A percentile compares a stretch with the other conserved stretches of the same genome.
Conservation (phyloP, 2,113 vertebrate genomes). For the Pycnonotus jocosus region DNA sequence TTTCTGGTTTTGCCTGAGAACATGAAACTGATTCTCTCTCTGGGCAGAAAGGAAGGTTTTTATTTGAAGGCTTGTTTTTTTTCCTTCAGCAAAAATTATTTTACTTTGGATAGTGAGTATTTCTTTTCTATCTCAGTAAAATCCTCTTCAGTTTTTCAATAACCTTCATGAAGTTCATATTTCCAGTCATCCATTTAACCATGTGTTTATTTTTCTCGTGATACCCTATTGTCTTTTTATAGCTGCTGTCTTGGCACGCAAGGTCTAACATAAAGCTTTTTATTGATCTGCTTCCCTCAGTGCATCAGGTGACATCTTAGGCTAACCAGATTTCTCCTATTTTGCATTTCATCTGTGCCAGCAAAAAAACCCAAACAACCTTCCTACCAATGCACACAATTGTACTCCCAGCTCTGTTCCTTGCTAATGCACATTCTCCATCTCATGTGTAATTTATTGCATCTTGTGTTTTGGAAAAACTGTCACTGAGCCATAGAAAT, state of each 20-base stretch:
- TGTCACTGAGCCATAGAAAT: not conserved
- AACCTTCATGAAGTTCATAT: not conserved
- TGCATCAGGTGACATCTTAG: slow-evolving; percentile 13
- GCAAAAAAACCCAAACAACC: not conserved
- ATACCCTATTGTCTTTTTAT: not conserved
- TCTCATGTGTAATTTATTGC: not conserved
- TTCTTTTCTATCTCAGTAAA: not conserved
- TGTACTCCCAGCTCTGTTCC: not conserved
- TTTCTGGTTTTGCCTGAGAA: not conserved
- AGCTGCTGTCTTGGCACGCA: not conserved
- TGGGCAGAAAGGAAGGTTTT: not conserved
- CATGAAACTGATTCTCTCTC: not conserved
- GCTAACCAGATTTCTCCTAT: slow-evolving; percentile 22
- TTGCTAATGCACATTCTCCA: not conserved
- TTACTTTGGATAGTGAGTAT: not conserved
- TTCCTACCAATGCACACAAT: not conserved
- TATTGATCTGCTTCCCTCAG: slow-evolving; percentile 20
- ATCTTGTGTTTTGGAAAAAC: not conserved
- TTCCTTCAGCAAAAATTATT: not conserved
- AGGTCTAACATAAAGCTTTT: slow-evolving; percentile 13
- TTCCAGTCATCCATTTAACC: not conserved
- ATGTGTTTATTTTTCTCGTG: not conserved
- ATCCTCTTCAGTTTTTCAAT: not conserved
- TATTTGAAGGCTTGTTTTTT: not conserved
- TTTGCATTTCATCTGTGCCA: slow-evolving; percentile 37